Evolutionary conservation across 2,888 invertebrate genomes (phyloP).

Genomic region (Nemotelus nigrinus): DNA sequence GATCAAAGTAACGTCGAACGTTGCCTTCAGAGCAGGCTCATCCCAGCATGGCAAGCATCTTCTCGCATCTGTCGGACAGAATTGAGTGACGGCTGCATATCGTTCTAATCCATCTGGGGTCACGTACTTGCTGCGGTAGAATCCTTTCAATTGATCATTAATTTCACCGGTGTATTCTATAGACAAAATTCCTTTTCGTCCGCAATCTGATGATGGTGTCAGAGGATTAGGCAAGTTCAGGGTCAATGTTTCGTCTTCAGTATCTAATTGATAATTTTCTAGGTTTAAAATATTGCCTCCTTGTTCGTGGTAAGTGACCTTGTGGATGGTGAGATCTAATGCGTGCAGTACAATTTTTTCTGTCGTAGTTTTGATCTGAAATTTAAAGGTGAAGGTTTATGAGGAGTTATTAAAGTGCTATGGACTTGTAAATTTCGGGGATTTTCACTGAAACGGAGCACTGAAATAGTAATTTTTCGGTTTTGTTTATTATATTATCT

Average conservation of each 20-base stretch:
- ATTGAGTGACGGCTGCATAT: conserved; percentile 91
- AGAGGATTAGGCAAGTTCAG: conserved; percentile 11
- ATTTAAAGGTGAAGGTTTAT: not conserved
- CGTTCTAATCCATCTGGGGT: conserved; percentile 79
- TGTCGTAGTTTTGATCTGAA: conserved; percentile 76
- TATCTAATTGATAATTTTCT: conserved; percentile 52
- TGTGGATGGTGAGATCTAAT: conserved; percentile 76
- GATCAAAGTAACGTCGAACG: conserved; percentile 87
- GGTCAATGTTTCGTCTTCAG: conserved; percentile 25
- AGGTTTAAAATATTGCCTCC: conserved; percentile 63
- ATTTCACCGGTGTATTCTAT: conserved; percentile 62
- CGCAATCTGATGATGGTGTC: conserved; percentile 56
- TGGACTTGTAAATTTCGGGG: no score
- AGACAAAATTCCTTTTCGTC: conserved; percentile 60
- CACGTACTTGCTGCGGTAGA: conserved; percentile 89
- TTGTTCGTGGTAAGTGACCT: conserved; percentile 68
- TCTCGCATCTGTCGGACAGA: conserved; percentile 90
- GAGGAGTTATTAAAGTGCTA: no score
- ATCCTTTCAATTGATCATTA: conserved; percentile 94
- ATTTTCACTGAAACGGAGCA: no score
- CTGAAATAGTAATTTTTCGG: no score
- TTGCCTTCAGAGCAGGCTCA: conserved; percentile 95
- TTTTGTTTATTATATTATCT: no score
- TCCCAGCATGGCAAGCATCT: conserved; percentile 98
- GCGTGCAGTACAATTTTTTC: conserved; percentile 80